A percentile compares a stretch with the other conserved stretches of the same genome.
Evolutionary conservation across 2,797 vertebrate genomes (phyloP).

Genomic region (Girardinus metallicus): DNA sequence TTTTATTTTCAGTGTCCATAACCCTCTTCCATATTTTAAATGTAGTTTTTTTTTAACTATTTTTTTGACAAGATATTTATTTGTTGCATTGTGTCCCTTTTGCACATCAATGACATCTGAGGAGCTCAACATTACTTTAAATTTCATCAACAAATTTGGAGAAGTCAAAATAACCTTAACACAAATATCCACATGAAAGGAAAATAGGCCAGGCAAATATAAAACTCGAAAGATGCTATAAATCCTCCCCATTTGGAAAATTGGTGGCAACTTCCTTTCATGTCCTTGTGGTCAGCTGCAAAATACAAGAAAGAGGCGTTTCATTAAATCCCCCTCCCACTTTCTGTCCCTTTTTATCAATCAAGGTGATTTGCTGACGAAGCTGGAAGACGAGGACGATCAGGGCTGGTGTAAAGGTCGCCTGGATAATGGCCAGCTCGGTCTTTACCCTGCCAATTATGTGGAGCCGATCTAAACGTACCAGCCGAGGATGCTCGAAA

Average conservation of each 20-base stretch:
- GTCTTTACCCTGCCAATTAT: constrained; percentile 97
- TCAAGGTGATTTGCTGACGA: constrained; percentile 92
- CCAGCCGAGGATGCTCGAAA: constrained; percentile 38
- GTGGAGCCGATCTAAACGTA: constrained; percentile 88
- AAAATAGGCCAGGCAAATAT: neutral
- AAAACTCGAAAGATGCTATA: neutral
- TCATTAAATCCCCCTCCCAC: constrained; percentile 5
- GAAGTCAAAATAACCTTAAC: neutral
- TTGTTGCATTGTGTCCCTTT: neutral
- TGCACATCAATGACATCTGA: neutral
- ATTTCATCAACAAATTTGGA: neutral
- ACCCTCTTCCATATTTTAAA: too few species aligned
- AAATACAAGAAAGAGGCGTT: neutral
- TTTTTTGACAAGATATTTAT: neutral
- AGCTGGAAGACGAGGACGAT: constrained; percentile 96
- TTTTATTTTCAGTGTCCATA: too few species aligned
- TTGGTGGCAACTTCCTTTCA: neutral
- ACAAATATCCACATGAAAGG: neutral
- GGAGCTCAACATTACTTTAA: too few species aligned
- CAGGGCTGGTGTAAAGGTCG: constrained; percentile 99
- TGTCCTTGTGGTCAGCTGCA: neutral
- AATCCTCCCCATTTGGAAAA: neutral
- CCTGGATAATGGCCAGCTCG: constrained; percentile 90
- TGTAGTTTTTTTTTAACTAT: neutral
- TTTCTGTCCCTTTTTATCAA: constrained; percentile 21